Evolutionary conservation across 2,797 vertebrate genomes (phyloP), one percentile per base, ranked within the genome.

Genomic region (Melanotaenia boesemani): DNA sequence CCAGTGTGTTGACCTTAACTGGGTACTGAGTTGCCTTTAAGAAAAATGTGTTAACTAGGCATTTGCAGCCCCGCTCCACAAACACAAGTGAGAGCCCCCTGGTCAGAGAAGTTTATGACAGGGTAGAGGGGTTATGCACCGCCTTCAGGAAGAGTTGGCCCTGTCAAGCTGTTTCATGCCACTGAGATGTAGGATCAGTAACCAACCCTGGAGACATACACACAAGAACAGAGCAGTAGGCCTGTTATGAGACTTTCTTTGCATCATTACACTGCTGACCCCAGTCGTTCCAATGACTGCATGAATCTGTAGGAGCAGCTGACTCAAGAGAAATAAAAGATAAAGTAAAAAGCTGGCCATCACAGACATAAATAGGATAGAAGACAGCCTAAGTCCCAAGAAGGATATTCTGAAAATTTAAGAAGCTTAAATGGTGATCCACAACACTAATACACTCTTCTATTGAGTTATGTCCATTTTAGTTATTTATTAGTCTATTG

Each of bases 161-260:
- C 83, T 82, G 84, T 89, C 83, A 85, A 91, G 89, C 87, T 86
- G 90, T 82, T 91, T 88, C 84, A 79, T 73, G 88, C 90, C 83
- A 89, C 76, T 12, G 54, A 84, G 79, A 86, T 22, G 56, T 77
- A 82, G 76, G 72, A 88, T 88, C 83, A 90, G 84, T 77, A 66
- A 37, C 59, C 48, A 71, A 87, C 86, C 87, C 55, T 4, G 20
- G 39, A 86, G 90, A 81, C 68, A 72, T 58, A 41, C 37, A 52
- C 26, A 41, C 4, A 67, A 74, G 65, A 77, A 71, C 18, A 44
- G 12, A 85, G 80, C 74, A 15, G 63, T 13, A 63, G 73, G 41
- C 74, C 70, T 75, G 66, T 81, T 72, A 74, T 52, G 74, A 78
- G 70, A 63, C 80, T 67, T 46, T 66, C 77, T 80, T 67, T 81